Conservation (phyloP, 2,113 vertebrate genomes). For the Gobiocypris rarus region DNA sequence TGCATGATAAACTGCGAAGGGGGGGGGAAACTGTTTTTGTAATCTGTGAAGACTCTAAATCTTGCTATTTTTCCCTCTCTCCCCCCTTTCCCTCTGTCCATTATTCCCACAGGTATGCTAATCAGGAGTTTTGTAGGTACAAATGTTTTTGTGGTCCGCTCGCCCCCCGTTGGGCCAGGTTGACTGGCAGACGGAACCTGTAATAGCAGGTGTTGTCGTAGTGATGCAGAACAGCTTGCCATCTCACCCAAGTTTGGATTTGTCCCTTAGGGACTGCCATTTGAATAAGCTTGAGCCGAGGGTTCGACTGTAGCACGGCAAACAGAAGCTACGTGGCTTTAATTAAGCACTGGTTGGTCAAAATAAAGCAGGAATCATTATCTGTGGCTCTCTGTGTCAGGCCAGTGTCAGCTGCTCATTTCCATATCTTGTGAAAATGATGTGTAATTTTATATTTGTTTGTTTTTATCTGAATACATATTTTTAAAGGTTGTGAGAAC, state of each 20-base stretch:
- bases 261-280: constrained; percentile 56
- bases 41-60: constrained; percentile 23
- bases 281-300: constrained; percentile 57
- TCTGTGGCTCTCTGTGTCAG: constrained; percentile 33
- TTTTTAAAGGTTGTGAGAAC: not conserved
- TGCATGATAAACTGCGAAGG: constrained; percentile 8
- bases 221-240: constrained; percentile 65
- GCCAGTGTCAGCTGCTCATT: constrained; percentile 48
- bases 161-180: constrained; percentile 59
- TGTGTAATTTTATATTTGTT: not conserved
- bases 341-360: constrained; percentile 57
- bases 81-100: constrained; percentile 41
- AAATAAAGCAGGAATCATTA: constrained; percentile 46
- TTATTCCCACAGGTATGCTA: constrained; percentile 62
- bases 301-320: constrained; percentile 55
- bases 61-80: constrained; percentile 1
- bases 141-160: constrained; percentile 64
- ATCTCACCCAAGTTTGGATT: constrained; percentile 63
- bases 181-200: constrained; percentile 64
- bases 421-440: not conserved
- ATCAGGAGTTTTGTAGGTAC: constrained; percentile 66
- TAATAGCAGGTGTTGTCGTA: constrained; percentile 66
- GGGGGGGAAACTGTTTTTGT: not conserved
- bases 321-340: constrained; percentile 57
- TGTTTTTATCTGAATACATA: not conserved